Percentiles rank a stretch among this genome's conserved stretches.
Evolutionary conservation across 2,888 invertebrate species (phyloP).

Genomic region (Sarcophaga rosellei): DNA sequence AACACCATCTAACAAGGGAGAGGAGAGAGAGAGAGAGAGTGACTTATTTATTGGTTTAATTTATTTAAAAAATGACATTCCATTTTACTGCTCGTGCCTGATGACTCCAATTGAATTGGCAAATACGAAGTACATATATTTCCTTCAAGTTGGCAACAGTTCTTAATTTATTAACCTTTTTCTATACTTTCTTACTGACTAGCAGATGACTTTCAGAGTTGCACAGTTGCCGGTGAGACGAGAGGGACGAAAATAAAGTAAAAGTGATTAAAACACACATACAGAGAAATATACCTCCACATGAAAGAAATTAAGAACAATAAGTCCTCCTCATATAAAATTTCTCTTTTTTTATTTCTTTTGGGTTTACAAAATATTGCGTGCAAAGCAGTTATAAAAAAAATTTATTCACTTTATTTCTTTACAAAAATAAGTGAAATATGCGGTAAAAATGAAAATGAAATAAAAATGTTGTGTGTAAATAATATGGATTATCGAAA

Average conservation of each 20-base stretch:
- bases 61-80: no score
- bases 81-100: no score
- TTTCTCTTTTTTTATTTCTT: not conserved
- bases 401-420: not conserved
- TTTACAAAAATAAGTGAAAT: not conserved
- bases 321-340: not conserved
- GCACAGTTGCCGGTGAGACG: no score
- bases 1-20: no score
- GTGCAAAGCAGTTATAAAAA: not conserved
- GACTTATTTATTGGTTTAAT: no score
- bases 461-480: slow-evolving; percentile 4
- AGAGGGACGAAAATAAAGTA: not conserved
- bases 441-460: not conserved
- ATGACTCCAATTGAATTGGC: no score
- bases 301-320: not conserved
- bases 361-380: not conserved
- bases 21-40: no score
- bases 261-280: not conserved
- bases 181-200: no score
- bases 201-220: no score
- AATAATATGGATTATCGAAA: slow-evolving; percentile 28
- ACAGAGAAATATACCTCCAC: not conserved
- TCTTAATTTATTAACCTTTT: no score
- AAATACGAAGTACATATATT: no score
- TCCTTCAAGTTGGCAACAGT: no score